A percentile compares a stretch with the other conserved stretches of the same genome.
Conservation (phyloP, 2,113 vertebrate genomes). For the Mixornis gularis region DNA sequence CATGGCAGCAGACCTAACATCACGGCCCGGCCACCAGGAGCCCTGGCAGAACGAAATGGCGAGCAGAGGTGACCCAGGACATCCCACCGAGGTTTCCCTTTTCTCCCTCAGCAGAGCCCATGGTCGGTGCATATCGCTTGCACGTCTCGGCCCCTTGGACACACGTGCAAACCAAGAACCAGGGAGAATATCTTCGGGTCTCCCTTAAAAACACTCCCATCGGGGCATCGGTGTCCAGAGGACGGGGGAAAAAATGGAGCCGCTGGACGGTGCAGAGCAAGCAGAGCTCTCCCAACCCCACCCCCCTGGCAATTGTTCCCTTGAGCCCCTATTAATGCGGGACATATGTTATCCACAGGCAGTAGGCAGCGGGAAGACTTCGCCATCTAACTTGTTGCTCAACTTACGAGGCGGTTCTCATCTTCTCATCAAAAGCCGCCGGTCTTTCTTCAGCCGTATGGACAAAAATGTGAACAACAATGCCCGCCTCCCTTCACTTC, state of each 20-base stretch:
- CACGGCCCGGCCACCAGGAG: background rate
- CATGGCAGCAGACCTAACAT: background rate
- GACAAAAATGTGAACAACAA: slow-evolving; percentile 84
- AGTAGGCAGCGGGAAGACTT: slow-evolving; percentile 60
- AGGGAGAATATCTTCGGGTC: background rate
- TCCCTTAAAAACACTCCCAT: background rate
- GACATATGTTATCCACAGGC: slow-evolving; percentile 84
- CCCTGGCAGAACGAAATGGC: background rate
- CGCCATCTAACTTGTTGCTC: slow-evolving; percentile 73
- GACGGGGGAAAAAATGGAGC: background rate
- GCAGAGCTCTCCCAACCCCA: background rate
- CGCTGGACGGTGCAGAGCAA: background rate
- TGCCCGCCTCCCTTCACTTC: slow-evolving; percentile 80
- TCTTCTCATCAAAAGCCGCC: slow-evolving; percentile 80
- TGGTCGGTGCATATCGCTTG: background rate
- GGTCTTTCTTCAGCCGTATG: slow-evolving; percentile 83
- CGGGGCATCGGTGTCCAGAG: background rate
- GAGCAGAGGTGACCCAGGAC: background rate
- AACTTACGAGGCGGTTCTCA: slow-evolving; percentile 79
- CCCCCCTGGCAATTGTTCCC: slow-evolving; percentile 22
- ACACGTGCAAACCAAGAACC: background rate
- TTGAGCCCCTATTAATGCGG: slow-evolving; percentile 69
- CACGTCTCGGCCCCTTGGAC: background rate
- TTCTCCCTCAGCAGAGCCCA: no score
- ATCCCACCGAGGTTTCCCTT: background rate